These are phyloP conservation scores for Endotricha flammealis DNA, from an alignment of 2,888 invertebrate species.

Conservation along the genomic window DNA sequence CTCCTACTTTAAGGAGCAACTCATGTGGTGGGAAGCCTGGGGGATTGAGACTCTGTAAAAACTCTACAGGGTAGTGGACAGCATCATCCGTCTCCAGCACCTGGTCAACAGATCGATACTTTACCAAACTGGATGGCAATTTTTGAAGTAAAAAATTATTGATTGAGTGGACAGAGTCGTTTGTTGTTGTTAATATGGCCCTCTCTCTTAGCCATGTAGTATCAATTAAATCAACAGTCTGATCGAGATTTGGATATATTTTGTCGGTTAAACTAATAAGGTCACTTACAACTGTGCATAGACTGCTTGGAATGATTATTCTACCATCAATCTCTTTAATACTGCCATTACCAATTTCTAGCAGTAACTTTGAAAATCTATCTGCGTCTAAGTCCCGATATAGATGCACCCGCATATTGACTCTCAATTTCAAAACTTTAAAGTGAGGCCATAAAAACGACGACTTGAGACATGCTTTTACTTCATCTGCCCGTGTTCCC, in stretches of 20 bases:
- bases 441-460: constrained; percentile 16
- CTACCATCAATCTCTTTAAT: constrained; percentile 1
- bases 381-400: constrained; percentile 9
- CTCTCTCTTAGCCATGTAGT: not conserved
- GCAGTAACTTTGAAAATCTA: constrained; percentile 15
- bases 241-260: not conserved
- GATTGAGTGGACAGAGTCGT: not conserved
- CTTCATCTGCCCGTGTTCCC: constrained; percentile 14
- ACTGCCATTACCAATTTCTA: constrained; percentile 20
- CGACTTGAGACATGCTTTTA: constrained; percentile 18
- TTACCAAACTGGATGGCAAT: no score
- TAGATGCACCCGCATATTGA: constrained; percentile 19
- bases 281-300: not conserved
- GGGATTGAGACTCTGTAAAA: not conserved
- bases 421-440: constrained; percentile 8
- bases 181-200: not conserved
- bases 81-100: not conserved
- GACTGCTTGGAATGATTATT: not conserved
- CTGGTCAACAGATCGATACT: not conserved
- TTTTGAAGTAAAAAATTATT: not conserved
- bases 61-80: not conserved
- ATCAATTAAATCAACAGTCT: not conserved
- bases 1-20: constrained; percentile 34
- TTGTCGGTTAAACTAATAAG: not conserved
- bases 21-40: constrained; percentile 47